Base-by-base conservation (phyloP, 2,113 vertebrate species). In the Sinocyclocheilus rhinocerous region DNA sequence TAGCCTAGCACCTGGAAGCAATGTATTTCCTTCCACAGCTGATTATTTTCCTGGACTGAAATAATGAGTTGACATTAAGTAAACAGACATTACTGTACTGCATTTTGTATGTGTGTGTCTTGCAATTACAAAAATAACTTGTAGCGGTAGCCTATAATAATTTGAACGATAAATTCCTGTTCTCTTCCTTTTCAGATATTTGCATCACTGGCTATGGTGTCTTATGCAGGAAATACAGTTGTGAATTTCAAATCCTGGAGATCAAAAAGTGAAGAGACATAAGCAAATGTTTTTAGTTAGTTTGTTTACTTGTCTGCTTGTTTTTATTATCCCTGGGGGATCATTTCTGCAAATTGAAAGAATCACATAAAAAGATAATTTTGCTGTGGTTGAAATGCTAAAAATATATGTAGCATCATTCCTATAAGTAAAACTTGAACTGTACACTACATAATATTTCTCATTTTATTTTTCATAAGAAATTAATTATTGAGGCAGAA, bases 201-300 rank as follows among this genome's bases (percentile, higher is more conserved):
- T 90, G 96, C 97, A 88, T 97, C 96, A 26, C 24, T 98, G 92
- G 96, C 96, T 88, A 96, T 96, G 72, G 92, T 95, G 89, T 98
- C 96, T 94, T 98, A 99, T 12, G 93, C 95, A 89, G 95, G 94
- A 89, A 98, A 96, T 91, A 93, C 95, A 0, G 97, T 95, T 87
- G 94, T 98, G 90, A 97, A 96, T 92, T 97, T 96, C 91, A 92
- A 92, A 89, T 95, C 94, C 20, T 98, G 97, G 97, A 93, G 88
- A 90, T 93, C 94, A 89, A 90, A 92, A 85, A 86, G 90, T n/a
- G 92, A 92, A 24, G 91, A 90, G 88, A 94, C 93, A 26, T 92
- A 88, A 75, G 72, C n/a, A 55, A 57, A 79, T 83, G 20, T 24
- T 12, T 82, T 72, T 72, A 61, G 22, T n/a, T 59, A 10, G 7